Percentiles rank a stretch among this genome's conserved stretches.
These are phyloP conservation scores for Colletes gigas DNA, from an alignment of 1,140 invertebrate genomes.

Conservation along the genomic window DNA sequence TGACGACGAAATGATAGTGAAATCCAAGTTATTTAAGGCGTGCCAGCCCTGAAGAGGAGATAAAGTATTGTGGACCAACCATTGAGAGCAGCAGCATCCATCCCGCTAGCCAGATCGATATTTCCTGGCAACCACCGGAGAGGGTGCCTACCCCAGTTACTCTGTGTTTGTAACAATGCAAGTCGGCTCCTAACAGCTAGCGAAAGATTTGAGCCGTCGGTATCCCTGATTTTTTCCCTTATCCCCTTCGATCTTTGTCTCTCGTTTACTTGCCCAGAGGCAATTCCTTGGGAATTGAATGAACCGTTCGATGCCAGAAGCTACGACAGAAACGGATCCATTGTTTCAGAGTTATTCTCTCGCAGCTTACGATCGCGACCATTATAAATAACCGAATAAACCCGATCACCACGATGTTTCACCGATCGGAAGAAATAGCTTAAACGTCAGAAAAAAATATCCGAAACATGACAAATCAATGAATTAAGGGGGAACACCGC, in stretches of 20 bases:
- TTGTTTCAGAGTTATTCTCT: no score
- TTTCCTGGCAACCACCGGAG: constrained; percentile 75
- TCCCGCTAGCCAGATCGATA: constrained; percentile 71
- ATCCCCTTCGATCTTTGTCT: not conserved
- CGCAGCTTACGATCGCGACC: no score
- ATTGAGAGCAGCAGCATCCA: constrained; percentile 67
- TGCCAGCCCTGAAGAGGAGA: constrained; percentile 53
- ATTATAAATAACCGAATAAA: no score
- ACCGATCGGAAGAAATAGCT: no score
- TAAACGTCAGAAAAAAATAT: no score
- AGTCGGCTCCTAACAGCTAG: constrained; percentile 66
- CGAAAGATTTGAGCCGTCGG: constrained; percentile 54
- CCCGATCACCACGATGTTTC: no score
- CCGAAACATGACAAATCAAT: no score
- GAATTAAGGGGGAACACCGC: no score
- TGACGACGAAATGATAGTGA: constrained; percentile 49
- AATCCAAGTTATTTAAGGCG: constrained; percentile 65
- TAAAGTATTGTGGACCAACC: constrained; percentile 61
- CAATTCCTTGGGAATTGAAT: not conserved
- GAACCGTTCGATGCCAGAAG: not conserved
- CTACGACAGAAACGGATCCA: no score
- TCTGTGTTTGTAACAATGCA: constrained; percentile 74
- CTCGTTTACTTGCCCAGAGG: not conserved
- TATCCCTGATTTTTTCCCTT: not conserved
- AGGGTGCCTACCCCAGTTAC: constrained; percentile 65